Evolutionary conservation across 35 echinoderm and acorn worm genomes (phyloP).

Genomic region (Patiria miniata): DNA sequence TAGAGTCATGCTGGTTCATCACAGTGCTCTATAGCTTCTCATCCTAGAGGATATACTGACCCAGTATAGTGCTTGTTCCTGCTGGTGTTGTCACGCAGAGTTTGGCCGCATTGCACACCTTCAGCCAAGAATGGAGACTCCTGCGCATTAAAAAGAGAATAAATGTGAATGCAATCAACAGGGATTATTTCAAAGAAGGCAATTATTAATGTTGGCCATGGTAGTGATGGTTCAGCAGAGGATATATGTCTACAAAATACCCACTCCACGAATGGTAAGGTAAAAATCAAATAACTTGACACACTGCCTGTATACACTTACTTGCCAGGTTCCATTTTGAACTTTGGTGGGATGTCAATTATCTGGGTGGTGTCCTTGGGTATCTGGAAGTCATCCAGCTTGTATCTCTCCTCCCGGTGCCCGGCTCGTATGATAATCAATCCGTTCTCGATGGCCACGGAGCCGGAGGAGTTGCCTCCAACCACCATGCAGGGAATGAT

Average conservation of each 20-base stretch:
- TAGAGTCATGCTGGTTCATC: background rate
- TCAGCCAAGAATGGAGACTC: constrained; percentile 18
- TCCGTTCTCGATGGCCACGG: constrained; percentile 30
- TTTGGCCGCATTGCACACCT: constrained; percentile 32
- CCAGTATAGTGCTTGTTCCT: constrained; percentile 30
- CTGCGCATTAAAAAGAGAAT: constrained; percentile 3
- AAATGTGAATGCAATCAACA: background rate
- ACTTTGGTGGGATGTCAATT: background rate
- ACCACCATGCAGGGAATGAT: constrained; percentile 17
- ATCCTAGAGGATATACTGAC: background rate
- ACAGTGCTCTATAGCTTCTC: background rate
- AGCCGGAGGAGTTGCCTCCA: background rate
- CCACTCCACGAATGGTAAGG: background rate
- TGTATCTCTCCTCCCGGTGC: background rate
- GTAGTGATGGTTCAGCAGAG: background rate
- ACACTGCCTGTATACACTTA: background rate
- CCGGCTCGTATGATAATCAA: background rate
- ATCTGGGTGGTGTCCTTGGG: constrained; percentile 20
- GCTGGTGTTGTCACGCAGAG: constrained; percentile 7
- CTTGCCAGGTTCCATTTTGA: constrained; percentile 62
- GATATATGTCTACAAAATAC: background rate
- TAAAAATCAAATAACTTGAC: background rate
- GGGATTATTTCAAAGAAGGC: background rate
- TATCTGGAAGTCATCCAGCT: background rate
- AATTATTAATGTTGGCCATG: background rate